A percentile compares a stretch with the other conserved stretches of the same genome.
phyloP scores from a whole-genome alignment of 2,113 vertebrate genomes.

The Pedionomus torquatus region DNA sequence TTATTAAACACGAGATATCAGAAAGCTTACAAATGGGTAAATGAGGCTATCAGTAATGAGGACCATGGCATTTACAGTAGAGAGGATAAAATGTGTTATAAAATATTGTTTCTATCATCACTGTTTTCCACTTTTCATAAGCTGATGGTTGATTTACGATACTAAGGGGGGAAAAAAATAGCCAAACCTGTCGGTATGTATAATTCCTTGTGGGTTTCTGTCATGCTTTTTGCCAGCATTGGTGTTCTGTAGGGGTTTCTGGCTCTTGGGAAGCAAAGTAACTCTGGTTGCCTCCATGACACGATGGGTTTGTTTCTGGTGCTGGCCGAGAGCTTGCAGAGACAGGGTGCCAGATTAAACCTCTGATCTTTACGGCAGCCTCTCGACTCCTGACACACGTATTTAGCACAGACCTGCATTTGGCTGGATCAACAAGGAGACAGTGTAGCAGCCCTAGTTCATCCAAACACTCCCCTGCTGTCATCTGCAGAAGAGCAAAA shows the following conservation, averaged over 20 bases:
- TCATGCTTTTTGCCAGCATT: fast-evolving
- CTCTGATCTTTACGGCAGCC: not conserved
- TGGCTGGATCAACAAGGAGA: not conserved
- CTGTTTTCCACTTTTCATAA: not conserved
- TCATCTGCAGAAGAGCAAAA: not conserved
- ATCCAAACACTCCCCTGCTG: not conserved
- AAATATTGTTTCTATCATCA: not conserved
- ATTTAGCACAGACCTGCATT: not conserved
- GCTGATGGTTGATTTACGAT: not conserved
- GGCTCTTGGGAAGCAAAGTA: not conserved
- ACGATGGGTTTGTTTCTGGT: not conserved
- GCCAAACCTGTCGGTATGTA: not conserved
- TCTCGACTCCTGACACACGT: not conserved
- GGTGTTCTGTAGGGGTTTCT: not conserved
- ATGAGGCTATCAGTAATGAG: not conserved
- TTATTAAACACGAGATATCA: not conserved
- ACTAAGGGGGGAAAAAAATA: not conserved
- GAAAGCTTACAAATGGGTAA: not conserved
- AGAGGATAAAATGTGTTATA: not conserved
- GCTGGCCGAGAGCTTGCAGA: not conserved
- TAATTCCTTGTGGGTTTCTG: not conserved
- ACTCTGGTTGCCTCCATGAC: fast-evolving
- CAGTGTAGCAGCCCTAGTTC: not conserved
- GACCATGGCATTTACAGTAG: not conserved
- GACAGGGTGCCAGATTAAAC: not conserved